Conservation (phyloP, 1,140 invertebrate species). For the Drosophila chauvacae region DNA sequence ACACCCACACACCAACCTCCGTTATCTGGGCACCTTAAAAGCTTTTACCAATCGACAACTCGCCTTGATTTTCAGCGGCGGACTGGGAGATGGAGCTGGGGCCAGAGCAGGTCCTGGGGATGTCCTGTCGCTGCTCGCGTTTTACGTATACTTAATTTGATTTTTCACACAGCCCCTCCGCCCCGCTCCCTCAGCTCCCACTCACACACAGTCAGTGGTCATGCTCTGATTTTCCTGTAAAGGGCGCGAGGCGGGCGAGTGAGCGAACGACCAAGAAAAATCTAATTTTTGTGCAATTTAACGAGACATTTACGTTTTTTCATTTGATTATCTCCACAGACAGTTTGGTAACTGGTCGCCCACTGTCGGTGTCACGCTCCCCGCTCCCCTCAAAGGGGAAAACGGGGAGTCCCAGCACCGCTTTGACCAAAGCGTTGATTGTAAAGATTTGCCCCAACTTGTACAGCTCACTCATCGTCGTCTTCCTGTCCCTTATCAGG, state of each 20-base stretch:
- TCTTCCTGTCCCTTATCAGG: slow-evolving; percentile 1
- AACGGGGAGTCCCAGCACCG: neutral
- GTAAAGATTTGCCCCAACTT: slow-evolving; percentile 58
- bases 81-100: slow-evolving; percentile 34
- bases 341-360: slow-evolving; percentile 67
- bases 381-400: neutral
- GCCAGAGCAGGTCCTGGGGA: slow-evolving; percentile 18
- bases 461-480: slow-evolving; percentile 16
- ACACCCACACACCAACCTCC: slow-evolving; percentile 11
- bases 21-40: slow-evolving; percentile 77
- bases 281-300: slow-evolving; percentile 84
- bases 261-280: slow-evolving; percentile 57
- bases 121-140: slow-evolving; percentile 65
- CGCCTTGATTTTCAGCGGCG: slow-evolving; percentile 76
- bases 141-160: slow-evolving; percentile 83
- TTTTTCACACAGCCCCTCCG: slow-evolving; percentile 70
- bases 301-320: slow-evolving; percentile 84
- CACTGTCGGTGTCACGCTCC: neutral
- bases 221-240: slow-evolving; percentile 76
- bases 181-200: slow-evolving; percentile 3
- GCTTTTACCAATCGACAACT: slow-evolving; percentile 83
- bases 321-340: slow-evolving; percentile 83
- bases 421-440: slow-evolving; percentile 62
- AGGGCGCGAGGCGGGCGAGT: slow-evolving; percentile 8
- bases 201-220: slow-evolving; percentile 65